Conservation (phyloP, 1,140 invertebrate species). For the Drosophila lacertosa region DNA sequence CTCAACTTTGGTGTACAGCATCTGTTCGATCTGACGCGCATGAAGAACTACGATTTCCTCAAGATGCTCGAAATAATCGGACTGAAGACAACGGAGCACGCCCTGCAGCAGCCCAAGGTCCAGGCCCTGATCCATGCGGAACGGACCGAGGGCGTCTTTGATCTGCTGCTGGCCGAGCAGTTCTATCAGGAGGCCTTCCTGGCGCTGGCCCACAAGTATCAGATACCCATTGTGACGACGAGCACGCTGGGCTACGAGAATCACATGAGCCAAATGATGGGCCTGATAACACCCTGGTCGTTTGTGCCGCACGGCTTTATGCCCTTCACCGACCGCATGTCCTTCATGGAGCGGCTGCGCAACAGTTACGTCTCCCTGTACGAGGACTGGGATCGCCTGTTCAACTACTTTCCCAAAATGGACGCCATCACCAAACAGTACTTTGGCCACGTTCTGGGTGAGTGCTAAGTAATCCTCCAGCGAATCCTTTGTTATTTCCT, state of each 20-base stretch:
- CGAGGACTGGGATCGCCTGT: slow-evolving; percentile 59
- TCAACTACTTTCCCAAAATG: slow-evolving; percentile 74
- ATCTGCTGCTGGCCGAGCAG: slow-evolving; percentile 83
- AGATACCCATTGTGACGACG: slow-evolving; percentile 78
- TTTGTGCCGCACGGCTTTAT: slow-evolving; percentile 79
- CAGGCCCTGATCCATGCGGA: slow-evolving; percentile 79
- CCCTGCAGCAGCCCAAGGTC: slow-evolving; percentile 76
- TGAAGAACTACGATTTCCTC: slow-evolving; percentile 64
- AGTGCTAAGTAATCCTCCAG: slow-evolving; percentile 19
- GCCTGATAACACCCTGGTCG: slow-evolving; percentile 75
- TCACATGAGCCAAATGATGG: slow-evolving; percentile 82
- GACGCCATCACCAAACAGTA: slow-evolving; percentile 75
- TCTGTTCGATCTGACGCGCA: slow-evolving; percentile 74
- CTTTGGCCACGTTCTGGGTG: slow-evolving; percentile 73
- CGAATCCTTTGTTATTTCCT: too few species aligned
- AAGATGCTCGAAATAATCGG: slow-evolving; percentile 79
- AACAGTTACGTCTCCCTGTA: slow-evolving; percentile 62
- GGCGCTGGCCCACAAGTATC: slow-evolving; percentile 78
- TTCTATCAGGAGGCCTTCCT: slow-evolving; percentile 83
- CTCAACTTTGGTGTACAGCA: slow-evolving; percentile 63
- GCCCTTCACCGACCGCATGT: slow-evolving; percentile 79
- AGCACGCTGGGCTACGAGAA: slow-evolving; percentile 75
- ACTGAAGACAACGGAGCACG: slow-evolving; percentile 70
- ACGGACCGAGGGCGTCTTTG: slow-evolving; percentile 73
- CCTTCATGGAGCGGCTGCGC: slow-evolving; percentile 81